Evolutionary conservation across 1,140 invertebrate species (phyloP).

Genomic region (Ectropis grisescens): DNA sequence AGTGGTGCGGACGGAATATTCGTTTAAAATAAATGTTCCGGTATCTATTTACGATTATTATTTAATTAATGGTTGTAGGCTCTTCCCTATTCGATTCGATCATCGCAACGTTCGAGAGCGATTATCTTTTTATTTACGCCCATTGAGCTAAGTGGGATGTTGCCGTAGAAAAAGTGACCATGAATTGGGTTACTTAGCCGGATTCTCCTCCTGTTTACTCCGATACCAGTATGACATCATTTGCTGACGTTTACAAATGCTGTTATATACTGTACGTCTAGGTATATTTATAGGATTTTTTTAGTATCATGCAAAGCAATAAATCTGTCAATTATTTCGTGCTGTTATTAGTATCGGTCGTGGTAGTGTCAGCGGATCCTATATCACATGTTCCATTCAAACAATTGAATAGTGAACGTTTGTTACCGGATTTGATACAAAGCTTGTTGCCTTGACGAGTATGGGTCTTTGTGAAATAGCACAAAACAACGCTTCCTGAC

Average conservation of each 20-base stretch:
- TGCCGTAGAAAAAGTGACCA: constrained; percentile 55
- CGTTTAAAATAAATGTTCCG: constrained; percentile 6
- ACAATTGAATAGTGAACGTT: constrained; percentile 10
- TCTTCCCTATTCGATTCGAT: constrained; percentile 14
- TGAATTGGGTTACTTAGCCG: constrained; percentile 52
- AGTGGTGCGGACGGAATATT: too few relatives aligned
- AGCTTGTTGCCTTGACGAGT: constrained; percentile 36
- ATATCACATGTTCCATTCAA: not conserved
- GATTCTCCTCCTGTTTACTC: constrained; percentile 39
- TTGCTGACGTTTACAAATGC: constrained; percentile 36
- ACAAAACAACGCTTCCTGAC: constrained; percentile 35
- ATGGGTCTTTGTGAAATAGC: constrained; percentile 34
- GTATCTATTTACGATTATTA: constrained; percentile 13
- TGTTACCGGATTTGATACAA: constrained; percentile 20
- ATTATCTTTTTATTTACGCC: constrained; percentile 10
- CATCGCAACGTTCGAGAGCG: constrained; percentile 11
- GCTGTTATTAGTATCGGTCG: too few relatives aligned
- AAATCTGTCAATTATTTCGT: too few relatives aligned
- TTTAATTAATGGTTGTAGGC: constrained; percentile 15
- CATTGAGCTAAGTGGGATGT: constrained; percentile 30
- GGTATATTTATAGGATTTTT: too few relatives aligned
- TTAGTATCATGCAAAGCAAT: too few relatives aligned
- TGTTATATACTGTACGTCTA: constrained; percentile 26
- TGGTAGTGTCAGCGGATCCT: not conserved
- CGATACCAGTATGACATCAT: constrained; percentile 54